Base-by-base conservation (phyloP, 2,113 vertebrate genomes). In the Petrocephalus zakoni region DNA sequence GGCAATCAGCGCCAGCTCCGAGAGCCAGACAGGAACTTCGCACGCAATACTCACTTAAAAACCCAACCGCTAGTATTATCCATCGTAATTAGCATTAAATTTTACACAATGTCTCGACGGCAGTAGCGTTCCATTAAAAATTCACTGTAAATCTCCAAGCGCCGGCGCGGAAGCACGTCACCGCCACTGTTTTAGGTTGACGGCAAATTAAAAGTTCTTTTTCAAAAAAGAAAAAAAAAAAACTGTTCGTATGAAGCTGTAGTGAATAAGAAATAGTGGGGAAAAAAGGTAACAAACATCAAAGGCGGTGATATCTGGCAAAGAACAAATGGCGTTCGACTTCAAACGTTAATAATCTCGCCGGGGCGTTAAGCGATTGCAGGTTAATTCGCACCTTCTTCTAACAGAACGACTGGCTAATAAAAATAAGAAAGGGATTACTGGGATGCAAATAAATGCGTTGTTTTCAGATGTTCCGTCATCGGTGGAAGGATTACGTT, bases 401-500 rank as follows among this genome's bases (percentile, higher is more conserved):
- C 46, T 83, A 22, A 52, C 51, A 88, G 19, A 89, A 42, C 9
- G n/a, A 55, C 13, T 85, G 55, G 84, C 81, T 47, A 55, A 55
- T 61, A 46, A 46, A 46, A 86, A 52, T 42, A 64, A 82, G 86
- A 75, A 90, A 90, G 52, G 81, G 82, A 91, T 90, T 90, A 91
- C 68, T 84, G 55, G 56, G 85, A 90, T 52, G 75, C 88, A 91
- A 91, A 90, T 88, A 90, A 90, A 89, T 34, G 61, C 51, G 52
- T 91, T 15, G 81, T 37, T 86, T 87, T 61, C 85, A 88, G 49
- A 89, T 87, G 34, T 88, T 88, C 83, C 49, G 53, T 91, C 90
- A 91, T 92, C 91, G 86, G 58, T 5, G 25, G n/a, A 90, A 88
- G 89, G 89, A 90, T 92, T 90, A 89, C 42, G 34, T 34, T 64